Evolutionary conservation across 2,113 vertebrate genomes (phyloP).

Genomic region (Anarrhichthys ocellatus): DNA sequence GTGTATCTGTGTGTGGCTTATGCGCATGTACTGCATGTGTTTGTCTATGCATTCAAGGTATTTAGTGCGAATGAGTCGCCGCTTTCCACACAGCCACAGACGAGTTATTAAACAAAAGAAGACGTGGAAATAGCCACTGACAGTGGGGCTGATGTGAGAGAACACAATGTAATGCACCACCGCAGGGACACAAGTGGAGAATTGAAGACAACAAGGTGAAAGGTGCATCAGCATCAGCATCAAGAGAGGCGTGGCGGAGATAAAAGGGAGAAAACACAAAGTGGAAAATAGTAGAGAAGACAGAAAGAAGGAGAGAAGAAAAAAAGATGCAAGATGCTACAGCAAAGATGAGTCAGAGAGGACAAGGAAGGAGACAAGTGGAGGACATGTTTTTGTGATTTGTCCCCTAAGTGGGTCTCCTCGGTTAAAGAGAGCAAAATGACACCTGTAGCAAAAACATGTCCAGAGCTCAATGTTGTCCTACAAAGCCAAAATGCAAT

Average conservation of each 20-base stretch:
- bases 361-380: conserved; percentile 4
- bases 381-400: background rate
- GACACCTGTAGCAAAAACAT: background rate
- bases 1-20: conserved; percentile 51
- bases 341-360: background rate
- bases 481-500: background rate
- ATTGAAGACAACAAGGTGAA: conserved; percentile 44
- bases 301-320: conserved; percentile 8
- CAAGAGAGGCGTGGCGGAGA: conserved; percentile 41
- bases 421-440: background rate
- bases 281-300: conserved; percentile 46
- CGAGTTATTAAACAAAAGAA: conserved; percentile 32
- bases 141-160: background rate
- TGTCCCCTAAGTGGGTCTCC: background rate
- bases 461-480: background rate
- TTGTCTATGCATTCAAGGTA: conserved; percentile 45
- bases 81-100: conserved; percentile 24
- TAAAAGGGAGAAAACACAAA: conserved; percentile 41
- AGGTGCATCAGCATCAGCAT: conserved; percentile 48
- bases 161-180: background rate
- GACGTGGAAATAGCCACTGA: background rate
- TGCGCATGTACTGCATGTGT: conserved; percentile 39
- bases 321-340: conserved; percentile 12
- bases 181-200: conserved; percentile 22
- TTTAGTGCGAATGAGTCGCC: conserved; percentile 33